Percentiles rank a stretch among this genome's conserved stretches.
Conservation (phyloP, 2,888 invertebrate species). For the Xanthia togata region DNA sequence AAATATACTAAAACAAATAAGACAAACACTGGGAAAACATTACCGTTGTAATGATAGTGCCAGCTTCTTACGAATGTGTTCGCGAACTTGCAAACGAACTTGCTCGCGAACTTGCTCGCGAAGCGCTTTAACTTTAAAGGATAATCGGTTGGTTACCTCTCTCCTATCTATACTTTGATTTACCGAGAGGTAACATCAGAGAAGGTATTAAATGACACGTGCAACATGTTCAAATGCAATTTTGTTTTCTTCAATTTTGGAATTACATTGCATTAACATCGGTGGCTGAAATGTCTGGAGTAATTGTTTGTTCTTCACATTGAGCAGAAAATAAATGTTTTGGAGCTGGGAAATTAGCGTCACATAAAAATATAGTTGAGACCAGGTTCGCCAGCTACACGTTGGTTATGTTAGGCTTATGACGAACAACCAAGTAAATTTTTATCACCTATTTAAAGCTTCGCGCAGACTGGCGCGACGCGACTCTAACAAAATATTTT, state of each 20-base stretch:
- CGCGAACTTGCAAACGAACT: too few relatives aligned
- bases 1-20: too few relatives aligned
- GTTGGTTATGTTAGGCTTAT: neutral
- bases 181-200: neutral
- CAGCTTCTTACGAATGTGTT: too few relatives aligned
- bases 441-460: too few relatives aligned
- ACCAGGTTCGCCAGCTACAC: neutral
- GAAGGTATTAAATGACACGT: constrained; percentile 5
- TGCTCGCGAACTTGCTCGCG: too few relatives aligned
- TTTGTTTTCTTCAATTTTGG: constrained; percentile 27
- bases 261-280: constrained; percentile 42
- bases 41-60: too few relatives aligned
- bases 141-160: too few relatives aligned
- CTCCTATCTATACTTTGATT: neutral
- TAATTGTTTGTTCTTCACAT: constrained; percentile 45
- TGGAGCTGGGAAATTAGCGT: constrained; percentile 38
- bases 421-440: neutral
- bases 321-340: constrained; percentile 38
- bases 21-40: too few relatives aligned
- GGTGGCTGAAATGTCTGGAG: constrained; percentile 33
- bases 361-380: neutral
- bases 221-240: constrained; percentile 9
- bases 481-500: too few relatives aligned
- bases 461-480: too few relatives aligned
- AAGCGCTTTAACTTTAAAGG: too few relatives aligned